Base-by-base conservation (phyloP, 2,888 invertebrate species). In the Brachycybe producta region DNA sequence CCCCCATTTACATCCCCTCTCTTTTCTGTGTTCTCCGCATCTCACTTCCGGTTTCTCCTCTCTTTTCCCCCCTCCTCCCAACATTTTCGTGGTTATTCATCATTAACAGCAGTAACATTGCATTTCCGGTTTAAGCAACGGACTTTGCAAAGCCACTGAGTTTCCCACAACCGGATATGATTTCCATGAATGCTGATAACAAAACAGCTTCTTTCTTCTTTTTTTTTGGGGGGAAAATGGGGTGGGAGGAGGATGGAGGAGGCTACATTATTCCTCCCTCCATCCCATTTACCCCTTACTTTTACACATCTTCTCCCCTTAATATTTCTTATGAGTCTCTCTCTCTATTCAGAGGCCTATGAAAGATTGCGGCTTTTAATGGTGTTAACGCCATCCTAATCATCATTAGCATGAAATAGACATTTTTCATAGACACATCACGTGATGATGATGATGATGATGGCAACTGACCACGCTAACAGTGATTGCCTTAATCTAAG, bases 181-280 rank as follows among this genome's bases (percentile, higher is more conserved):
- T 39, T 39, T 39, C 40, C 40, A 39, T 39, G 40, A 39, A 39
- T 17, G 40, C 40, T 39, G 40, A 39, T 39, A 39, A 39, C 40
- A 39, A 39, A 39, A 26, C 26, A 26, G 23, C n/a, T n/a, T n/a
- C n/a, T n/a, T n/a, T n/a, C n/a, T n/a, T n/a, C n/a, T n/a, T n/a
- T n/a, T n/a, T n/a, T n/a, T n/a, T n/a, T n/a, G n/a, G n/a, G n/a
- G n/a, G n/a, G n/a, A n/a, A n/a, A n/a, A n/a, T n/a, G n/a, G n/a
- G n/a, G n/a, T n/a, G n/a, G n/a, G n/a, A n/a, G n/a, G n/a, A n/a
- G n/a, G n/a, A n/a, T n/a, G n/a, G n/a, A n/a, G n/a, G n/a, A n/a
- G n/a, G n/a, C n/a, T n/a, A n/a, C n/a, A n/a, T n/a, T 26, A 26
- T 26, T 39, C n/a, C 26, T 39, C 26, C 40, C 40, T 39, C 40